Conservation (phyloP, 1,140 invertebrate species). For the Drosophila burlai region DNA sequence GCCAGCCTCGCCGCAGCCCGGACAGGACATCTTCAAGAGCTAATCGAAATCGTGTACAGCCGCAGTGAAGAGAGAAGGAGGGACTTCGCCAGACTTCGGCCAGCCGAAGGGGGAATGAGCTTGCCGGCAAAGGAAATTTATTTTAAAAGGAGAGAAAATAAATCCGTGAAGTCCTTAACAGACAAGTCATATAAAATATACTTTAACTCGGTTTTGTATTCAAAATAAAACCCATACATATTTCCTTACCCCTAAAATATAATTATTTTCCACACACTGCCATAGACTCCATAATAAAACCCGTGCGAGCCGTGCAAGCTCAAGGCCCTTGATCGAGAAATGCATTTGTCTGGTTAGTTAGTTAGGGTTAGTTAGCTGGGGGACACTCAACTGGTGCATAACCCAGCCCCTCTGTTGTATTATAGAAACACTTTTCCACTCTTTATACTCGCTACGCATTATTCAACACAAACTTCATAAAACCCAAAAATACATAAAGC, state of each 20-base stretch:
- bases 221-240: accelerated
- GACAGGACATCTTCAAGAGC: slow-evolving; percentile 84
- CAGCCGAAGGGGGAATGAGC: slow-evolving; percentile 42
- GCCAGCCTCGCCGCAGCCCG: slow-evolving; percentile 61
- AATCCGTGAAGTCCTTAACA: neutral
- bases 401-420: slow-evolving; percentile 65
- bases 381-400: slow-evolving; percentile 23
- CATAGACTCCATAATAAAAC: neutral
- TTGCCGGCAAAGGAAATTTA: slow-evolving; percentile 22
- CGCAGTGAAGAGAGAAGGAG: neutral
- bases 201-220: neutral
- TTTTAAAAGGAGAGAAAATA: neutral
- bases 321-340: slow-evolving; percentile 14
- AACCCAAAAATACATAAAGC: slow-evolving; percentile 12
- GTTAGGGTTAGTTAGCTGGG: slow-evolving; percentile 68
- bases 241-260: no score
- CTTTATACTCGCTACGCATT: slow-evolving; percentile 75
- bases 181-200: neutral
- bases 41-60: slow-evolving; percentile 79
- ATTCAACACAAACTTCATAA: slow-evolving; percentile 40
- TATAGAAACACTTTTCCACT: slow-evolving; percentile 79
- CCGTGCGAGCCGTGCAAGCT: slow-evolving; percentile 15
- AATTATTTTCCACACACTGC: neutral
- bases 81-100: slow-evolving; percentile 31
- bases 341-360: slow-evolving; percentile 55